Evolutionary conservation across 2,113 vertebrate species (phyloP).

Genomic region (Leptobrachium ailaonicum): DNA sequence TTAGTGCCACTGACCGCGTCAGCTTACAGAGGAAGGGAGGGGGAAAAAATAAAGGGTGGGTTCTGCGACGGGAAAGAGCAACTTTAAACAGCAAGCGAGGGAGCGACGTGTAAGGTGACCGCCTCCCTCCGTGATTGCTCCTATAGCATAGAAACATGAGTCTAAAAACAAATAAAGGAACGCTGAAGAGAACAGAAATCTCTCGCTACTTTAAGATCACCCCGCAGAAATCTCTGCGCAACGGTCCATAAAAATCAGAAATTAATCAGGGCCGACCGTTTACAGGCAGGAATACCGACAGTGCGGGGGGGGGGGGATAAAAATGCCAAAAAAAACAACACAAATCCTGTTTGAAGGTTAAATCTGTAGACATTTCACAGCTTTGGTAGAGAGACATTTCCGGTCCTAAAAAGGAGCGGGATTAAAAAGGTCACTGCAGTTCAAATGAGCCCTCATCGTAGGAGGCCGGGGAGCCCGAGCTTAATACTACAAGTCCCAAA

Average conservation of each 20-base stretch:
- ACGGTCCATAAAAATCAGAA: conserved; percentile 80
- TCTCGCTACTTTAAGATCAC: conserved; percentile 79
- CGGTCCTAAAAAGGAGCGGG: conserved; percentile 41
- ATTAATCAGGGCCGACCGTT: conserved; percentile 84
- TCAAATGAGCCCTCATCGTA: background rate
- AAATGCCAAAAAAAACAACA: conserved; percentile 54
- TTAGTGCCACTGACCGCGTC: conserved; percentile 76
- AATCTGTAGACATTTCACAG: conserved; percentile 77
- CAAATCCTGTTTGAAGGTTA: conserved; percentile 41
- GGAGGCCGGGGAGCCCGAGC: too few relatives aligned
- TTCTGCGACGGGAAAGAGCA: conserved; percentile 73
- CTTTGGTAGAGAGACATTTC: conserved; percentile 65
- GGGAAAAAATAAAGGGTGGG: background rate
- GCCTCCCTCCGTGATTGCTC: conserved; percentile 68
- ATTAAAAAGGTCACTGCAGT: background rate
- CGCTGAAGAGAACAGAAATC: conserved; percentile 87
- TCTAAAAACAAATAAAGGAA: conserved; percentile 66
- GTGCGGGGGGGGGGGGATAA: too few relatives aligned
- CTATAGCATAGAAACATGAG: conserved; percentile 66
- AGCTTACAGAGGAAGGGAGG: conserved; percentile 64
- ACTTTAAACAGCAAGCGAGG: conserved; percentile 68
- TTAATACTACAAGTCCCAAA: too few relatives aligned
- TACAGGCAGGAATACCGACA: conserved; percentile 65
- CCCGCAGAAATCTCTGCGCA: conserved; percentile 81
- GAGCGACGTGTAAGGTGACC: conserved; percentile 52